Percentiles rank a stretch among this genome's conserved stretches.
Evolutionary conservation across 2,113 vertebrate species (phyloP).

Genomic region (Leucopternis melanops): DNA sequence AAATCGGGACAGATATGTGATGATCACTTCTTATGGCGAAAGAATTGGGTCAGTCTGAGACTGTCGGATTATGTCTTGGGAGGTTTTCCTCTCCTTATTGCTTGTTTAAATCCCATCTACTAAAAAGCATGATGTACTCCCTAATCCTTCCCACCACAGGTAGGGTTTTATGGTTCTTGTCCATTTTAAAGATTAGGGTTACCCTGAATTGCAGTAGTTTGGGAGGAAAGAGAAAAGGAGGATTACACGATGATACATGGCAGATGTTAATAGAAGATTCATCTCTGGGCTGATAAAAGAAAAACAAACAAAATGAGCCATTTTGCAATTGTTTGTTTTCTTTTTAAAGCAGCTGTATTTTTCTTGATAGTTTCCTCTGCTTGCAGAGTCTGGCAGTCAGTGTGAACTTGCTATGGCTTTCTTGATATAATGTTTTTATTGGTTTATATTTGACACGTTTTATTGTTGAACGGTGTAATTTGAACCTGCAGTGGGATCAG

Average conservation of each 20-base stretch:
- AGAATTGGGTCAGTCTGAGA: conserved; percentile 78
- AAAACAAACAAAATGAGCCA: conserved; percentile 44
- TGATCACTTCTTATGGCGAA: conserved; percentile 33
- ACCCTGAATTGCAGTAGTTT: conserved; percentile 57
- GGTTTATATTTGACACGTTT: not conserved
- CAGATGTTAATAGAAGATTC: conserved; percentile 69
- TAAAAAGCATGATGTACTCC: conserved; percentile 63
- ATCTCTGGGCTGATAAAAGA: conserved; percentile 40
- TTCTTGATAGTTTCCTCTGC: not conserved
- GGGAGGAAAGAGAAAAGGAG: conserved; percentile 53
- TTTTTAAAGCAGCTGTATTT: conserved; percentile 14
- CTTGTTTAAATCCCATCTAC: conserved; percentile 69
- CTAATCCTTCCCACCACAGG: conserved; percentile 77
- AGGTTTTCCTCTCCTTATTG: conserved; percentile 73
- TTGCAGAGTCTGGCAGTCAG: not conserved
- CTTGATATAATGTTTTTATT: not conserved
- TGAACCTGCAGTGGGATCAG: not conserved
- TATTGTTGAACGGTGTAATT: not conserved
- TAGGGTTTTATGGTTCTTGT: conserved; percentile 74
- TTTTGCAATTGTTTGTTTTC: conserved; percentile 39
- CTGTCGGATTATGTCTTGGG: conserved; percentile 75
- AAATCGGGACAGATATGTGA: not conserved
- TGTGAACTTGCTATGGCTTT: not conserved
- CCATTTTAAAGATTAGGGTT: conserved; percentile 80
- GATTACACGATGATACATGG: conserved; percentile 62